Evolutionary conservation across 2,113 vertebrate species (phyloP).

Genomic region (Mirounga angustirostris): DNA sequence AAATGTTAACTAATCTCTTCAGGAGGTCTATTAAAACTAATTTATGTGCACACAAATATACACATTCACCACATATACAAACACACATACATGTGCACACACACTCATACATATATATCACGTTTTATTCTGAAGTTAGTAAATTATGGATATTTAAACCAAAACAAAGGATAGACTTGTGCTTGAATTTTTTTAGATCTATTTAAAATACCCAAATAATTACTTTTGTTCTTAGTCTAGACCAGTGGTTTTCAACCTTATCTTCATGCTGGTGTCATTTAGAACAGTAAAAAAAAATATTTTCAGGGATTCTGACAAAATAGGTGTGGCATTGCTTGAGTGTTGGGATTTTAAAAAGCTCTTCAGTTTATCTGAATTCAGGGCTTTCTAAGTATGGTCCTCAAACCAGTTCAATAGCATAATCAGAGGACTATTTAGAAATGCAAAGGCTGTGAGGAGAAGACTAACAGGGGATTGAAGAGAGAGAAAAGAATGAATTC

Average conservation of each 20-base stretch:
- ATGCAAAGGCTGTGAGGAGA: background rate
- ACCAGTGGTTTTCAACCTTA: background rate
- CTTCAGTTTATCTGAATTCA: background rate
- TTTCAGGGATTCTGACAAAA: background rate
- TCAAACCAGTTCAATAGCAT: background rate
- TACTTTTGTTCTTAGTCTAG: background rate
- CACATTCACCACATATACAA: background rate
- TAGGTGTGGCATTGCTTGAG: background rate
- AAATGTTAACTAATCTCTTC: background rate
- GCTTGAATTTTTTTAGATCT: background rate
- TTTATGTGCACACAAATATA: background rate
- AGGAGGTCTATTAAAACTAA: background rate
- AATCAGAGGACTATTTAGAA: background rate
- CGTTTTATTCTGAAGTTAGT: background rate
- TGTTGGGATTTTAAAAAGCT: background rate
- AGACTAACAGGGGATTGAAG: background rate
- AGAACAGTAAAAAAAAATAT: background rate
- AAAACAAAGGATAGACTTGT: background rate
- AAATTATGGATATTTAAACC: background rate
- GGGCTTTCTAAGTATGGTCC: background rate
- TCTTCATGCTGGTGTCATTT: background rate
- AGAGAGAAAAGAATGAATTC: background rate
- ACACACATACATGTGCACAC: background rate
- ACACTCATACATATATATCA: background rate
- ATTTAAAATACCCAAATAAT: background rate